A percentile compares a stretch with the other conserved stretches of the same genome.
Evolutionary conservation across 2,888 invertebrate genomes (phyloP).

Genomic region (Pristionchus fissidentatus): DNA sequence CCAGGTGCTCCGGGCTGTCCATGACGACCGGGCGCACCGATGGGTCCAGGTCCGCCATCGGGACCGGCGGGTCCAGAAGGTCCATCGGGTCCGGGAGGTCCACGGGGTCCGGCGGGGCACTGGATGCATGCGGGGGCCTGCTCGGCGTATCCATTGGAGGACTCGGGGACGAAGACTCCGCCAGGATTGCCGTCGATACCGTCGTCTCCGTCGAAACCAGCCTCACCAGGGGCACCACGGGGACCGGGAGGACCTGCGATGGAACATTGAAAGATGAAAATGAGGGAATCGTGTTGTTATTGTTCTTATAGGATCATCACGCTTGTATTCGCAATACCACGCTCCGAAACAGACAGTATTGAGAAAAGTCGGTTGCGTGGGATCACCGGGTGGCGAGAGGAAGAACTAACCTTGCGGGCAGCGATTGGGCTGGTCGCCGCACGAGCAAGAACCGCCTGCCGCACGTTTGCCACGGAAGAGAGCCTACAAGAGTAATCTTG

Average conservation of each 20-base stretch:
- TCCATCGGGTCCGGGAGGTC: conserved; percentile 50
- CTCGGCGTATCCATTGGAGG: conserved; percentile 33
- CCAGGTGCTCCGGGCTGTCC: conserved; percentile 33
- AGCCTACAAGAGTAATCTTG: not conserved
- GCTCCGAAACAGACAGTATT: too few relatives aligned
- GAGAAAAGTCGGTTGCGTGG: too few relatives aligned
- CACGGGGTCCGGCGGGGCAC: conserved; percentile 50
- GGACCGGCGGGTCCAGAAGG: conserved; percentile 44
- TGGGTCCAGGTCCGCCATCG: conserved; percentile 31
- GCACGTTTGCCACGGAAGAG: conserved; percentile 49
- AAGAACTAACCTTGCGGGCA: conserved; percentile 48
- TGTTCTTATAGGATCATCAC: too few relatives aligned
- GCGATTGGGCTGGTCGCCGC: conserved; percentile 49
- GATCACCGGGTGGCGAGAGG: not conserved
- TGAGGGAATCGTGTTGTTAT: too few relatives aligned
- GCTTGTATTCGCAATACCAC: too few relatives aligned
- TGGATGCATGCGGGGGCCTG: conserved; percentile 41
- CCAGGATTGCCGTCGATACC: conserved; percentile 47
- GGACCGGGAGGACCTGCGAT: conserved; percentile 52
- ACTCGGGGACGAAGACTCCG: conserved; percentile 43
- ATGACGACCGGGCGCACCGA: conserved; percentile 40
- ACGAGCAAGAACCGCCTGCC: conserved; percentile 47
- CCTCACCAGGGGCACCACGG: conserved; percentile 52
- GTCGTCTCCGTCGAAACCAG: conserved; percentile 54
- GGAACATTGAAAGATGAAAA: not conserved